Conservation (phyloP, 2,797 vertebrate genomes). For the Hoplostethus atlanticus region DNA sequence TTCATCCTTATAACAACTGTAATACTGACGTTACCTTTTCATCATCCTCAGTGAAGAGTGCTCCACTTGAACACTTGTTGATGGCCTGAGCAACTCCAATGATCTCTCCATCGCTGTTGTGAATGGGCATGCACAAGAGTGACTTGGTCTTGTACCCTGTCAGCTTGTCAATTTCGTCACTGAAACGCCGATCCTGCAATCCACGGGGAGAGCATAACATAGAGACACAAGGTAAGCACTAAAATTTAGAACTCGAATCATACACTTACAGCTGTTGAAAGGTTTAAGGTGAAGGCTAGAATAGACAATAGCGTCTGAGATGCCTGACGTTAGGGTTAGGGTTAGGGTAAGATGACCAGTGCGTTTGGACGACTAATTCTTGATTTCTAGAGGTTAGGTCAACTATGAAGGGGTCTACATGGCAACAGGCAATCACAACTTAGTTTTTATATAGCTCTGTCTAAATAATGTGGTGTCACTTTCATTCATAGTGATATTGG, state of each 20-base stretch:
- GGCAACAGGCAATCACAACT: background rate
- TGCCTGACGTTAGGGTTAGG: background rate
- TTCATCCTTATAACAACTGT: background rate
- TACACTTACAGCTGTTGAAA: background rate
- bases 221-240: conserved; percentile 37
- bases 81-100: conserved; percentile 98
- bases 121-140: conserved; percentile 96
- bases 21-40: conserved; percentile 87
- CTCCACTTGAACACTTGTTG: conserved; percentile 94
- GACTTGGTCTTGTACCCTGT: conserved; percentile 99
- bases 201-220: conserved; percentile 23
- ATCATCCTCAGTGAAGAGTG: conserved; percentile 95
- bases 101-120: conserved; percentile 95
- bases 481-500: background rate
- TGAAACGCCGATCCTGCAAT: conserved; percentile 95
- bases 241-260: background rate
- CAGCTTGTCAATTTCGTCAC: conserved; percentile 98
- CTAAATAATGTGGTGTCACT: background rate
- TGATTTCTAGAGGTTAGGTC: no score
- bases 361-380: background rate
- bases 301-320: background rate
- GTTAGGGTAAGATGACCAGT: background rate
- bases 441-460: background rate
- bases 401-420: background rate
- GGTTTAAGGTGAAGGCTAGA: background rate